Conservation (phyloP, 2,888 invertebrate species). For the Oscheius sp. region DNA sequence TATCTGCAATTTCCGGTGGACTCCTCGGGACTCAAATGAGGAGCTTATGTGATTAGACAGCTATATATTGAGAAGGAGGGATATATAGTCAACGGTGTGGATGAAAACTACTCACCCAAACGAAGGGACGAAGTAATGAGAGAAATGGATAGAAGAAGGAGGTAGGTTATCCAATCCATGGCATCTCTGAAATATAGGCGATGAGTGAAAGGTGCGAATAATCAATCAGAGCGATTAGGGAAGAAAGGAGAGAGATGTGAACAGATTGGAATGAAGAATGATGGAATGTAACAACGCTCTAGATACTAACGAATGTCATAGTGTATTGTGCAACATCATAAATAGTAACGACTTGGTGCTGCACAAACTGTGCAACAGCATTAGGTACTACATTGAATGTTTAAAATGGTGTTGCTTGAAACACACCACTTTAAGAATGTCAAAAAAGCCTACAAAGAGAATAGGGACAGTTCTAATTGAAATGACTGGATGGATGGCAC, state of each 20-base stretch:
- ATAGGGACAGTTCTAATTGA: no score
- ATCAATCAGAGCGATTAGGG: not conserved
- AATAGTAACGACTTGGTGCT: no score
- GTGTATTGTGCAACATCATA: no score
- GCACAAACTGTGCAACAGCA: no score
- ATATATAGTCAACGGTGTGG: not conserved
- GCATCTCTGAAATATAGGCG: not conserved
- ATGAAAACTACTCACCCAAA: slow-evolving; percentile 9
- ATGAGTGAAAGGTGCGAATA: slow-evolving; percentile 16
- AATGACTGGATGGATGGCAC: not conserved
- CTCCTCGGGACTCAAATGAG: slow-evolving; percentile 3
- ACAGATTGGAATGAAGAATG: no score
- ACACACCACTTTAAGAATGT: no score
- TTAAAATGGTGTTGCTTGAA: no score
- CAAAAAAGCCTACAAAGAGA: no score
- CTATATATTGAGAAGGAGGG: not conserved
- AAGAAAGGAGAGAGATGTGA: not conserved
- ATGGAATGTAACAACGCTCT: no score
- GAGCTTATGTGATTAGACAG: slow-evolving; percentile 30
- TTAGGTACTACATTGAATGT: no score
- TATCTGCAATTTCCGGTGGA: slow-evolving; percentile 26
- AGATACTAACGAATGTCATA: no score
- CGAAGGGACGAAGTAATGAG: not conserved
- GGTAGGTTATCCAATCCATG: slow-evolving; percentile 1
- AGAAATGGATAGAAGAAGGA: slow-evolving; percentile 1